A percentile compares a stretch with the other conserved stretches of the same genome.
phyloP scores from a whole-genome alignment of 2,888 invertebrate species.

The Seladonia tumulorum region DNA sequence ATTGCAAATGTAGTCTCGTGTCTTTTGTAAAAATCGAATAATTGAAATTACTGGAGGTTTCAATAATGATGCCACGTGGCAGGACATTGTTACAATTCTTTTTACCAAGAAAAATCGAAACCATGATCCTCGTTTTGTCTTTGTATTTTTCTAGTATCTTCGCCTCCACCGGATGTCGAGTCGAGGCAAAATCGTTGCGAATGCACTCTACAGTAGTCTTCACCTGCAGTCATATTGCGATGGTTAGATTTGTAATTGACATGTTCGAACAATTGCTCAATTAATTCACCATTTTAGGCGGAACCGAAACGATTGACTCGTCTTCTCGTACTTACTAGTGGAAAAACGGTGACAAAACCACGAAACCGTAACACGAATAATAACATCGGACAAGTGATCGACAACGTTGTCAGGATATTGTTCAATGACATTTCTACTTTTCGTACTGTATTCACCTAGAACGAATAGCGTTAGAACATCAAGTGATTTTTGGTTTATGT shows the following conservation, averaged over 20 bases:
- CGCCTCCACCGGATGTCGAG: not conserved
- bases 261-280: not conserved
- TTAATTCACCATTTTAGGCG: not conserved
- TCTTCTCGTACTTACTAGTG: not conserved
- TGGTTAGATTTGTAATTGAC: not conserved
- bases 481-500: too few species aligned
- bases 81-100: not conserved
- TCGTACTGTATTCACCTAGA: not conserved
- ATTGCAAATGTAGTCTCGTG: too few species aligned
- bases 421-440: not conserved
- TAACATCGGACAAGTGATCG: not conserved
- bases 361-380: not conserved
- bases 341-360: not conserved
- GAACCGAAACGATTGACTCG: too few species aligned
- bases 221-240: not conserved
- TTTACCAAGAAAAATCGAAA: not conserved
- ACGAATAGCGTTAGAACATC: not conserved
- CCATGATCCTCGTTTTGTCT: not conserved
- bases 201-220: not conserved
- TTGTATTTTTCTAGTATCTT: not conserved
- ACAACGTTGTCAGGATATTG: not conserved
- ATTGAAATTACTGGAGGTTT: too few species aligned
- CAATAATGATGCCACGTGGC: too few species aligned
- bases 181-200: not conserved
- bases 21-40: too few species aligned